phyloP scores from a whole-genome alignment of 2,797 vertebrate genomes.

The Moxostoma hubbsi region DNA sequence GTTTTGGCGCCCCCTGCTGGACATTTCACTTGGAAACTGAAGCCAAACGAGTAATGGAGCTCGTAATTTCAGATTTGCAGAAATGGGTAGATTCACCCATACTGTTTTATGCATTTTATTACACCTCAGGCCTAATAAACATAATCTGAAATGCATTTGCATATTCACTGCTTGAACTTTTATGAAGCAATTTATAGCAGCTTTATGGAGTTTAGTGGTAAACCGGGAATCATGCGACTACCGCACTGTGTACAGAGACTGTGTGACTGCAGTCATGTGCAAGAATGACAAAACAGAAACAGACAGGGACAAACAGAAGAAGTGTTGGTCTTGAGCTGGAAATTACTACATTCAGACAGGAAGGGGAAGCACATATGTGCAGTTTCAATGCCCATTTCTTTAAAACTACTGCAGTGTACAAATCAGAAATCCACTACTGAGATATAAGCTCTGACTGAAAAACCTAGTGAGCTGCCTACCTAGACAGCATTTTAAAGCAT shows the following conservation, averaged over 20 bases:
- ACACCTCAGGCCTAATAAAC: not conserved
- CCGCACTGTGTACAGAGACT: not conserved
- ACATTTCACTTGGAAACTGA: too few species aligned
- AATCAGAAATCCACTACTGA: too few species aligned
- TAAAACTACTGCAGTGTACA: too few species aligned
- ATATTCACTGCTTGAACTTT: not conserved
- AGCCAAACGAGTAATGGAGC: too few species aligned
- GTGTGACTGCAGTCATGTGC: constrained; percentile 24
- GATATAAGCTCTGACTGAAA: too few species aligned
- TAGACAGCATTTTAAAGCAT: not conserved
- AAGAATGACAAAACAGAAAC: constrained; percentile 29
- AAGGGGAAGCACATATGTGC: constrained; percentile 9
- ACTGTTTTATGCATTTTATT: not conserved
- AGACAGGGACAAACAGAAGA: constrained; percentile 26
- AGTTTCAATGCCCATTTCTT: constrained; percentile 22
- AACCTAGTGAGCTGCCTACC: not conserved
- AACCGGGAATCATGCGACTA: not conserved
- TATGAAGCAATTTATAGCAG: not conserved
- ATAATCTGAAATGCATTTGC: not conserved
- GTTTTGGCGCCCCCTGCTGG: too few species aligned
- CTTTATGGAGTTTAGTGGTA: not conserved
- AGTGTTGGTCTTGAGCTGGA: constrained; percentile 2
- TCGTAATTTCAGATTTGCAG: too few species aligned
- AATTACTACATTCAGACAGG: constrained; percentile 13
- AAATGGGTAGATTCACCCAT: not conserved